These are phyloP conservation scores for Emydura subglobosa DNA, from an alignment of 2,113 vertebrate species.

Conservation along the genomic window DNA sequence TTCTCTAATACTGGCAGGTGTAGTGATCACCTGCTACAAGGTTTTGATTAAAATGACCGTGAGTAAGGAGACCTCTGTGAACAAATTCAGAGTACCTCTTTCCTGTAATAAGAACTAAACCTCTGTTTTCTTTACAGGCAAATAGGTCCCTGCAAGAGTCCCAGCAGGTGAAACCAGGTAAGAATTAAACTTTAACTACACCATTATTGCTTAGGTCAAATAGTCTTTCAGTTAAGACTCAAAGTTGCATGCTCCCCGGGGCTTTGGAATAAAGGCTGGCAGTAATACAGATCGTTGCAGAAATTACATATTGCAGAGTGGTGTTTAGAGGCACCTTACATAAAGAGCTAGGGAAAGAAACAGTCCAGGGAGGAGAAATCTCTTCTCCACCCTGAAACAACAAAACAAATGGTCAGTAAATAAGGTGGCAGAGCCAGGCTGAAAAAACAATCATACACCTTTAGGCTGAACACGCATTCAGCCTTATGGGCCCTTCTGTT, in stretches of 20 bases:
- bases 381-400: background rate
- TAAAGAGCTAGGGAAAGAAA: background rate
- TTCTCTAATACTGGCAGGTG: background rate
- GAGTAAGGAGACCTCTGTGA: background rate
- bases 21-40: rapidly evolving
- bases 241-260: rapidly evolving
- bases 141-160: background rate
- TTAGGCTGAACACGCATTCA: rapidly evolving
- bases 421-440: background rate
- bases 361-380: background rate
- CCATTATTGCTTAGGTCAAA: background rate
- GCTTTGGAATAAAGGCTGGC: background rate
- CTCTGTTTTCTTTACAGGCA: background rate
- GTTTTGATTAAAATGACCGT: background rate
- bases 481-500: background rate
- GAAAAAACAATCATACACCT: background rate
- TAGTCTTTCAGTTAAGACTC: background rate
- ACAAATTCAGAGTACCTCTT: background rate
- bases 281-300: background rate
- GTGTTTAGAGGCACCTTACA: background rate
- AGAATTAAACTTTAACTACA: background rate
- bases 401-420: background rate
- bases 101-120: background rate
- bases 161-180: slow-evolving; percentile 36
- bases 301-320: background rate